Base-by-base conservation (phyloP, 2,888 invertebrate genomes). In the Protodeltote pygarga region DNA sequence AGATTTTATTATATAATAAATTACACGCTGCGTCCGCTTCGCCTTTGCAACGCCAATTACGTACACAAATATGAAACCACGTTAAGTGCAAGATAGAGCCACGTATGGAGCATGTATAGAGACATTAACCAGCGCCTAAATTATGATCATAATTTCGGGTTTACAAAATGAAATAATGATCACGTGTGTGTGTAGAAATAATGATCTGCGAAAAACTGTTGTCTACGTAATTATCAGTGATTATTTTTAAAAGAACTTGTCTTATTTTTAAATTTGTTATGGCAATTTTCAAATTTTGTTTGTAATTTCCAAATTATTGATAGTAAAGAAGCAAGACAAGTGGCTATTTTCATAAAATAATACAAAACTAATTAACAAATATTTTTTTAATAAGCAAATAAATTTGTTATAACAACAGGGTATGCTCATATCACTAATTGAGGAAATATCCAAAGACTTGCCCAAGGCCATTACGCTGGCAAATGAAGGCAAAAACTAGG, bases 401-500 rank as follows among this genome's bases (percentile, higher is more conserved):
- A 39, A 55, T 51, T 40, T 11, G 17, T 11, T 21, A 25, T 59
- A 70, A 63, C 60, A 42, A 55, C 60, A 70, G 64, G 60, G 69
- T 73, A 59, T n/a, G 53, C 49, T 62, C 8, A 59, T 73, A 77
- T 77, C 50, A 68, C 75, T 86, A 86, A 88, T 86, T 86, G 83
- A 84, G 88, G 88, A 89, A 89, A 84, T 81, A 80, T 76, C 68
- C 65, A 60, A 76, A 83, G 75, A 65, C 72, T 73, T 63, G 71
- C 73, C 77, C 81, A 86, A 89, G 87, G 88, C 83, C 79, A 79
- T 71, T 67, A 75, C 73, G 75, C 73, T 66, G 72, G 72, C 73
- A 82, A 85, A 87, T 83, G 77, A 79, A 79, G 73, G 77, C 85
- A 87, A 89, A 88, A 84, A 84, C 76, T 65, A 66, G 63, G 79